These are phyloP conservation scores for Danaus melanippus DNA, from an alignment of 1,140 invertebrate genomes.

Conservation along the genomic window DNA sequence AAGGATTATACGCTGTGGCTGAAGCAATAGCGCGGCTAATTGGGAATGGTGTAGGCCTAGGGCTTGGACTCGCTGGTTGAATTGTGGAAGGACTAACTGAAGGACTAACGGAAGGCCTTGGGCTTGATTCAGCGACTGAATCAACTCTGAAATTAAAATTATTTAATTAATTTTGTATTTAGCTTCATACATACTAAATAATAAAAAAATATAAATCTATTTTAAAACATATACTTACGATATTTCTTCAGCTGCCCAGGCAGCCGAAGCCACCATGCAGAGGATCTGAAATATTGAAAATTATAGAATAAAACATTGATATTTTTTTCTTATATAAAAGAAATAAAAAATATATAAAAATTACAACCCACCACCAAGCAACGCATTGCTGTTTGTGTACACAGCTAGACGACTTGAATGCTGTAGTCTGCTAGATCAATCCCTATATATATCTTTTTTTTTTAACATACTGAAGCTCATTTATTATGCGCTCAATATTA, in stretches of 20 bases:
- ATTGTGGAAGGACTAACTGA: too few species aligned
- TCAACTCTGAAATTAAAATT: too few species aligned
- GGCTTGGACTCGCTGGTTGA: constrained; percentile 6
- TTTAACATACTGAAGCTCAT: constrained; percentile 52
- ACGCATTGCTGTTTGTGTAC: constrained; percentile 49
- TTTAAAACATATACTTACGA: constrained; percentile 10
- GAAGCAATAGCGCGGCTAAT: constrained; percentile 16
- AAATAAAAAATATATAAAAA: constrained; percentile 3
- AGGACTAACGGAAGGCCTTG: too few species aligned
- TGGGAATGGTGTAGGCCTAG: constrained; percentile 11
- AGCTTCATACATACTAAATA: not conserved
- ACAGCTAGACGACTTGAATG: constrained; percentile 48
- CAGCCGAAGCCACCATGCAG: constrained; percentile 37
- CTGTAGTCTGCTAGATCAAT: constrained; percentile 39
- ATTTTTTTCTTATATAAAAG: constrained; percentile 6
- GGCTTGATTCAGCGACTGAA: too few species aligned
- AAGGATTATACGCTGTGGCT: constrained; percentile 16
- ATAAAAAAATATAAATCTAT: not conserved
- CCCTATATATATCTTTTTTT: constrained; percentile 64
- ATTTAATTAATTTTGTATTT: too few species aligned
- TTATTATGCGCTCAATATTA: constrained; percentile 54
- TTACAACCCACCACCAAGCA: constrained; percentile 40
- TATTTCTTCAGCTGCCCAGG: constrained; percentile 32
- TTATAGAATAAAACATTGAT: not conserved
- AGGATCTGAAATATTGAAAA: constrained; percentile 33